phyloP scores from a whole-genome alignment of 2,113 vertebrate species.

The Xyrauchen texanus region DNA sequence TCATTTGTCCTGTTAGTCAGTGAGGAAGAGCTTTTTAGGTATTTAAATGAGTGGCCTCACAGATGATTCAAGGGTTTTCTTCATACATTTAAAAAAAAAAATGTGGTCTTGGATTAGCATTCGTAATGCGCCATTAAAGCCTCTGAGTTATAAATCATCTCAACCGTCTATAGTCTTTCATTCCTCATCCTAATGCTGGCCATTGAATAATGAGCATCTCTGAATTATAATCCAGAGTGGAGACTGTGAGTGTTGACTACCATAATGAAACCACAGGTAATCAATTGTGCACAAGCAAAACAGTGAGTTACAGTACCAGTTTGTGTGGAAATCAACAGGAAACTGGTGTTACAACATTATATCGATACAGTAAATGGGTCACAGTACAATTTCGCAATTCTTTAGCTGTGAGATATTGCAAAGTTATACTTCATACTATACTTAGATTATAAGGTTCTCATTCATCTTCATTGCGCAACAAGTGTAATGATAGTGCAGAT shows the following conservation, averaged over 20 bases:
- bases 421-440: too few relatives aligned
- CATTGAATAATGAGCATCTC: conserved; percentile 31
- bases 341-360: too few relatives aligned
- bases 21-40: conserved; percentile 12
- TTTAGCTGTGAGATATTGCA: too few relatives aligned
- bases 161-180: conserved; percentile 9
- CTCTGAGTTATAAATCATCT: conserved; percentile 36
- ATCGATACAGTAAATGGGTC: too few relatives aligned
- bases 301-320: neutral
- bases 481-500: too few relatives aligned
- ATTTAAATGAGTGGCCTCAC: conserved; percentile 12
- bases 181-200: conserved; percentile 16
- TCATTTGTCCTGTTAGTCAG: conserved; percentile 14
- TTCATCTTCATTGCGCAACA: too few relatives aligned
- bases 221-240: conserved; percentile 12
- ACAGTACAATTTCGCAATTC: too few relatives aligned
- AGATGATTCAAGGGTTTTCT: neutral
- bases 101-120: neutral
- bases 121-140: too few relatives aligned
- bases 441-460: too few relatives aligned
- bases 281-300: neutral
- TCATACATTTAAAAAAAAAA: too few relatives aligned
- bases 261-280: too few relatives aligned
- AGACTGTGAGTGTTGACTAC: neutral
- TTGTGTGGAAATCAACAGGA: neutral